phyloP scores from a whole-genome alignment of 2,113 vertebrate genomes.

The Chamaea fasciata region DNA sequence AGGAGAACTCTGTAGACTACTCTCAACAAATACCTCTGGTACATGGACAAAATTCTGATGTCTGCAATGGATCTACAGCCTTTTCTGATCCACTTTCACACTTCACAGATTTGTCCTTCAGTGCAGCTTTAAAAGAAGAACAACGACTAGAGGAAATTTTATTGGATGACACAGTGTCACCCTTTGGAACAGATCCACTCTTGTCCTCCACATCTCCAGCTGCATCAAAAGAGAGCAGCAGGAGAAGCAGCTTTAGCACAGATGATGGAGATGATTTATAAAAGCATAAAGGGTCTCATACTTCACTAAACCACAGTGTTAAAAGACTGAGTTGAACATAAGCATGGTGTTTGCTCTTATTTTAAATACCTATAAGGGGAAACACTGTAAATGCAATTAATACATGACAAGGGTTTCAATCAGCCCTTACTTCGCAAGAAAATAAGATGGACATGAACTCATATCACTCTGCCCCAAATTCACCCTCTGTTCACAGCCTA shows the following conservation, averaged over 20 bases:
- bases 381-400: neutral
- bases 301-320: neutral
- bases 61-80: constrained; percentile 73
- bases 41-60: constrained; percentile 68
- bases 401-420: neutral
- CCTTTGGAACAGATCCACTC: constrained; percentile 87
- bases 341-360: neutral
- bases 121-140: constrained; percentile 89
- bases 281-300: constrained; percentile 8
- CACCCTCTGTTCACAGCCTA: neutral
- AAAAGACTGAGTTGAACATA: neutral
- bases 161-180: constrained; percentile 85
- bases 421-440: neutral
- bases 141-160: constrained; percentile 86
- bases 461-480: neutral
- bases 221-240: constrained; percentile 90
- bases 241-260: constrained; percentile 91
- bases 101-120: constrained; percentile 95
- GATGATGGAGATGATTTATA: constrained; percentile 85
- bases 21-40: constrained; percentile 71
- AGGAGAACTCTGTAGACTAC: constrained; percentile 82
- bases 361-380: neutral
- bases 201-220: constrained; percentile 86
- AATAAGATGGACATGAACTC: neutral
- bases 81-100: constrained; percentile 96